These are phyloP conservation scores for Speoplatyrhinus poulsoni DNA, from an alignment of 2,113 vertebrate species.

Conservation along the genomic window DNA sequence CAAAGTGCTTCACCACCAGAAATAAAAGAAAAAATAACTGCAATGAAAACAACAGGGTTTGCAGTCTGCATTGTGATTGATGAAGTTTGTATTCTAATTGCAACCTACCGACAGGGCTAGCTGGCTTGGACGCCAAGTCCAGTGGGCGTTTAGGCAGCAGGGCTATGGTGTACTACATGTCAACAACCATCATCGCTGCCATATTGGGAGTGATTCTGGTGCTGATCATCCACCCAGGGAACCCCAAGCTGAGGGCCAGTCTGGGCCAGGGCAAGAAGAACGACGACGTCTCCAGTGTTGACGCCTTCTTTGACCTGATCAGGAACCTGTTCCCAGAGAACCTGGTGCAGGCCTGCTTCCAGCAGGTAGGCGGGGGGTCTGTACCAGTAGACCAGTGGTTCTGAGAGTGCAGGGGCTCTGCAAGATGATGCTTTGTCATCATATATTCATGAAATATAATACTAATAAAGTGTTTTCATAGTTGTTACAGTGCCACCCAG, in stretches of 20 bases:
- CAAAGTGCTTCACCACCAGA: no score
- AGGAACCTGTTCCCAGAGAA: constrained; percentile 98
- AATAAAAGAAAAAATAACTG: no score
- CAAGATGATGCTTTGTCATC: background rate
- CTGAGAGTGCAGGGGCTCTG: background rate
- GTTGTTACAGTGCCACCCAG: no score
- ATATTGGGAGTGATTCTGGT: constrained; percentile 93
- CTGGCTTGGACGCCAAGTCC: constrained; percentile 95
- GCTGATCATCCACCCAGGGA: constrained; percentile 93
- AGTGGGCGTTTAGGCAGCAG: constrained; percentile 94
- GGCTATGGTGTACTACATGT: constrained; percentile 99
- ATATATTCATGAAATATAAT: background rate
- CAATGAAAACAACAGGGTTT: background rate
- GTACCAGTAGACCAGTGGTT: background rate
- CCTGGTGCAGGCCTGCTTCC: constrained; percentile 96
- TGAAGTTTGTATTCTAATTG: background rate
- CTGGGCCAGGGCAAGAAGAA: constrained; percentile 95
- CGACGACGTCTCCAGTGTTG: constrained; percentile 94
- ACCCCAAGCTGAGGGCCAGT: constrained; percentile 91
- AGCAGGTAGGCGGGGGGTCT: constrained; percentile 82
- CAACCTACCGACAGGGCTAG: constrained; percentile 80
- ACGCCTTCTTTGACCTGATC: constrained; percentile 95
- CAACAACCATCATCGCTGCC: constrained; percentile 94
- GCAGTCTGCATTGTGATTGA: background rate
- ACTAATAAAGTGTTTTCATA: no score